Conservation (phyloP, 2,113 vertebrate genomes). For the Stegostoma tigrinum region DNA sequence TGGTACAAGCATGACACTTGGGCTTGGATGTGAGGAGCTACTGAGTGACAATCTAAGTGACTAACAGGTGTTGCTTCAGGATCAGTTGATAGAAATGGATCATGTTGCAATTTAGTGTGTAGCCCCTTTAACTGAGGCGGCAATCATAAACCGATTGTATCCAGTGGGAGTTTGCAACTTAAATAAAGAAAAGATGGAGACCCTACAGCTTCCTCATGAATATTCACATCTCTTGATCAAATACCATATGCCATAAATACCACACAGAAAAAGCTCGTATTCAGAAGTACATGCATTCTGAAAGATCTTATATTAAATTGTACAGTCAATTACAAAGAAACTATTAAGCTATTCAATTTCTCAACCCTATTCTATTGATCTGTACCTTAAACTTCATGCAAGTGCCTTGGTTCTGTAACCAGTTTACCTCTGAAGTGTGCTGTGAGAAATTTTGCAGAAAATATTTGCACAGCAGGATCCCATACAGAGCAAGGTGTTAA, state of each 20-base stretch:
- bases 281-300: too few species aligned
- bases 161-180: background rate
- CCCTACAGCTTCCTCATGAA: background rate
- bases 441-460: background rate
- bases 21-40: too few species aligned
- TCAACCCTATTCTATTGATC: background rate
- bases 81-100: background rate
- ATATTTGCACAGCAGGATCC: background rate
- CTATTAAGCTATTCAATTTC: background rate
- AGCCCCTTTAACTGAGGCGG: background rate
- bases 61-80: background rate
- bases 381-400: background rate
- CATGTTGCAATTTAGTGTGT: background rate
- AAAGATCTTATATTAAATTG: background rate
- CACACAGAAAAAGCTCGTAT: too few species aligned
- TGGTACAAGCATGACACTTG: too few species aligned
- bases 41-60: background rate
- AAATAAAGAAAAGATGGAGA: background rate
- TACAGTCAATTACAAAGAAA: background rate
- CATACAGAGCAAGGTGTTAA: background rate
- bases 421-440: background rate
- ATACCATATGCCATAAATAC: background rate
- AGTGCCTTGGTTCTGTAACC: background rate
- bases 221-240: background rate
- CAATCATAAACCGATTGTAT: background rate